Evolutionary conservation across 1,140 invertebrate genomes (phyloP).

Genomic region (Caenorhabditis latens): DNA sequence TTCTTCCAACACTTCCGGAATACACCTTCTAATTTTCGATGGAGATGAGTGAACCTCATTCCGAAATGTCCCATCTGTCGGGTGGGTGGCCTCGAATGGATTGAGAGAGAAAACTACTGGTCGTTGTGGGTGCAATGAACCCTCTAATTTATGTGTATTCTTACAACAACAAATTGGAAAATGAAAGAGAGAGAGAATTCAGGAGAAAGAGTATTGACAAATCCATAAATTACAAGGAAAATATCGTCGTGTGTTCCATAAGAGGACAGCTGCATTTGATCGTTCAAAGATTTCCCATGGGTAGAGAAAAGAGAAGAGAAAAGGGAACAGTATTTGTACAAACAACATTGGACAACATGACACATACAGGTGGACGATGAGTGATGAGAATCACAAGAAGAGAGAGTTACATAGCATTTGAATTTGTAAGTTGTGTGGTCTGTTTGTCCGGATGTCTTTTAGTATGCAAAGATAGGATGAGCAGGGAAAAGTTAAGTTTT

Average conservation of each 20-base stretch:
- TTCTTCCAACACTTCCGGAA: not conserved
- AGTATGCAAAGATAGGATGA: too few relatives aligned
- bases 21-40: not conserved
- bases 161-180: constrained; percentile 10
- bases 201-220: constrained; percentile 17
- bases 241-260: not conserved
- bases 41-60: constrained; percentile 5
- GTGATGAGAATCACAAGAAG: not conserved
- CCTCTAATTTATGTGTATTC: constrained; percentile 54
- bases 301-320: not conserved
- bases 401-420: not conserved
- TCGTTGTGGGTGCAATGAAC: constrained; percentile 48
- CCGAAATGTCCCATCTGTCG: constrained; percentile 38
- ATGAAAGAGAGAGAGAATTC: not conserved
- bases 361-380: constrained; percentile 51
- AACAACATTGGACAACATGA: constrained; percentile 21
- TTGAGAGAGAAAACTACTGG: not conserved
- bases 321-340: constrained; percentile 54
- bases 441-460: too few relatives aligned
- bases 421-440: not conserved
- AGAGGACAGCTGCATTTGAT: constrained; percentile 31
- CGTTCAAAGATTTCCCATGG: constrained; percentile 38
- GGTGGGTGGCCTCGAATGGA: not conserved
- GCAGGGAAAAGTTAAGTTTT: too few relatives aligned
- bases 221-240: constrained; percentile 44